Conservation (phyloP, 2,888 invertebrate genomes). For the Dasysyrphus albostriatus region DNA sequence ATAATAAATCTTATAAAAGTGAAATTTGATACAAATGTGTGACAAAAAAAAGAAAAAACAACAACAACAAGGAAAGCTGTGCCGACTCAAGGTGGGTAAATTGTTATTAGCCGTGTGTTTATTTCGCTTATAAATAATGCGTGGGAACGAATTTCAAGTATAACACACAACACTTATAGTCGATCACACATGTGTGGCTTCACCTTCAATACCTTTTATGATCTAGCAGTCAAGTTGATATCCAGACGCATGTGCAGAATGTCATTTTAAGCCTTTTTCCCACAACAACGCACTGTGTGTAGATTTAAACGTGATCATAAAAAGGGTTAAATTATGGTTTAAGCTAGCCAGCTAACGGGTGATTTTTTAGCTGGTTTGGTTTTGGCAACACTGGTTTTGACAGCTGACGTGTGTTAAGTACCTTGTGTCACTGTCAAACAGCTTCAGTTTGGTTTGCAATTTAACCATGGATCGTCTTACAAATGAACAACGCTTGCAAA, state of each 20-base stretch:
- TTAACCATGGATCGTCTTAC: no score
- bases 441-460: no score
- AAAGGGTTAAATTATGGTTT: constrained; percentile 39
- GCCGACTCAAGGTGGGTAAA: constrained; percentile 58
- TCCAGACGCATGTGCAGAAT: constrained; percentile 60
- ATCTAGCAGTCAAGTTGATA: constrained; percentile 33
- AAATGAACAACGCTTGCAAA: no score
- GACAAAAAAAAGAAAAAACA: constrained; percentile 11
- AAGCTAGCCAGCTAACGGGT: no score
- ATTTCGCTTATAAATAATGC: constrained; percentile 51
- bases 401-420: no score
- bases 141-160: constrained; percentile 67
- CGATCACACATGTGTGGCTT: constrained; percentile 53
- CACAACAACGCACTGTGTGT: constrained; percentile 32
- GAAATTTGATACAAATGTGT: constrained; percentile 56
- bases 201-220: not conserved
- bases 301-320: constrained; percentile 32
- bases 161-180: constrained; percentile 43
- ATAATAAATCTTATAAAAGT: constrained; percentile 18
- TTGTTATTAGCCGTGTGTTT: constrained; percentile 63
- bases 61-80: constrained; percentile 14
- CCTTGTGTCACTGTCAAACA: no score
- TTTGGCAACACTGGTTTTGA: no score
- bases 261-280: constrained; percentile 58
- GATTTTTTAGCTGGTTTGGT: no score